Conservation (phyloP, 2,113 vertebrate species). For the Sinocyclocheilus grahami region DNA sequence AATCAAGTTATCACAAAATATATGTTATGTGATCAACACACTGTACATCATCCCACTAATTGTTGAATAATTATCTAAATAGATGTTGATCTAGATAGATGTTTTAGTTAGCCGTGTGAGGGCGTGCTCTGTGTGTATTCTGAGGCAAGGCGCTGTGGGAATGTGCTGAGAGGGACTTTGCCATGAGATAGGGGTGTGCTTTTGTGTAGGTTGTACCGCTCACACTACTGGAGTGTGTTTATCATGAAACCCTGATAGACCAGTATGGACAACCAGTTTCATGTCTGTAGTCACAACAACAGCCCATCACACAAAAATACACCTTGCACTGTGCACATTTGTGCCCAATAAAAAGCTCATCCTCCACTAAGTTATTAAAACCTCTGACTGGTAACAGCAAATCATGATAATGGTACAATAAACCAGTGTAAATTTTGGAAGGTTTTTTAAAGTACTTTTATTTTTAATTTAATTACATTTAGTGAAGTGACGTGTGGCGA, state of each 20-base stretch:
- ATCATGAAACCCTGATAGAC: neutral
- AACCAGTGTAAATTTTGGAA: no score
- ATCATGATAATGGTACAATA: neutral
- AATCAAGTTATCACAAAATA: neutral
- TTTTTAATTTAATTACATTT: no score
- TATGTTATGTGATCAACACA: neutral
- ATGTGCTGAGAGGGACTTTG: constrained; percentile 24
- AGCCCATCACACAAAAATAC: neutral
- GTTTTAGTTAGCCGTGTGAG: neutral
- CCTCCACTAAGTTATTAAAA: neutral
- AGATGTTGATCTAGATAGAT: neutral
- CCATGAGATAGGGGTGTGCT: neutral
- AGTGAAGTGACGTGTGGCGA: no score
- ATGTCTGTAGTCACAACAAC: constrained; percentile 8
- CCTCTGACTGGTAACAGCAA: neutral
- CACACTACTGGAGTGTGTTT: neutral
- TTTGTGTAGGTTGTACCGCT: neutral
- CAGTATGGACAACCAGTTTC: neutral
- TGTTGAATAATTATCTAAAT: neutral
- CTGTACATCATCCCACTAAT: neutral
- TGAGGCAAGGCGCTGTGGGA: neutral
- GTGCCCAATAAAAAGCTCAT: neutral
- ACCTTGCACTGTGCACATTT: neutral
- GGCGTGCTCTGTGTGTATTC: neutral
- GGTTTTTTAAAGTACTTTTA: no score